Conservation (phyloP, 92 coral and sea anemone species). For the Plumapathes pennacea region DNA sequence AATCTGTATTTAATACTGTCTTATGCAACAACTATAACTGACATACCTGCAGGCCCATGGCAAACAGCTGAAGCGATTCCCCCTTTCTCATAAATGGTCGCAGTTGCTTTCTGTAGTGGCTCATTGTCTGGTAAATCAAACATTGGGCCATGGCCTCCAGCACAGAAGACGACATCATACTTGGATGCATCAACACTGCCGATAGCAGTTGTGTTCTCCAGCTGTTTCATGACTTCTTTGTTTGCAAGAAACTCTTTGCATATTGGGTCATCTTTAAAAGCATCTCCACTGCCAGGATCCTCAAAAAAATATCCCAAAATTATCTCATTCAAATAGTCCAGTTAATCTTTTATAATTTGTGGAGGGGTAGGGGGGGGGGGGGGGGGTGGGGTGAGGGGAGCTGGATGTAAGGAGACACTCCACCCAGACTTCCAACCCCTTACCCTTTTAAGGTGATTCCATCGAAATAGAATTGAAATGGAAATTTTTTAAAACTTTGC, state of each 20-base stretch:
- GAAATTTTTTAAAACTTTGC: too few relatives aligned
- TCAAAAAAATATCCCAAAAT: slow-evolving; percentile 1
- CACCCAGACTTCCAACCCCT: too few relatives aligned
- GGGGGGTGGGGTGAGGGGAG: too few relatives aligned
- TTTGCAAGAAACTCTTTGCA: slow-evolving; percentile 65
- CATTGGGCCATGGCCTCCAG: slow-evolving; percentile 99
- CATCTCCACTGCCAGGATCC: slow-evolving; percentile 83
- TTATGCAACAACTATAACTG: too few relatives aligned
- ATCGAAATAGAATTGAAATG: too few relatives aligned
- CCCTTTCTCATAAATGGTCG: slow-evolving; percentile 82
- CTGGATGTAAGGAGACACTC: too few relatives aligned
- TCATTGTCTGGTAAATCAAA: slow-evolving; percentile 75
- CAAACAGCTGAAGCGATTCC: slow-evolving; percentile 87
- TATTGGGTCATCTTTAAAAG: slow-evolving; percentile 59
- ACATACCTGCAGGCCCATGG: slow-evolving; percentile 91
- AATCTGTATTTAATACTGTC: too few relatives aligned
- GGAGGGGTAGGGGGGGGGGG: too few relatives aligned
- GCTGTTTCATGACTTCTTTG: slow-evolving; percentile 25
- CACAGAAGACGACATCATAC: slow-evolving; percentile 70
- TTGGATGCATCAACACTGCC: slow-evolving; percentile 43
- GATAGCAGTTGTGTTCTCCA: slow-evolving; percentile 50
- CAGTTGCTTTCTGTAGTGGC: slow-evolving; percentile 54
- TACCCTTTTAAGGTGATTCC: too few relatives aligned
- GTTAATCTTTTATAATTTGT: too few relatives aligned
- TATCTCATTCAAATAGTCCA: too few relatives aligned